Conservation (phyloP, 92 coral and sea anemone genomes). For the Pocillopora grandis region DNA sequence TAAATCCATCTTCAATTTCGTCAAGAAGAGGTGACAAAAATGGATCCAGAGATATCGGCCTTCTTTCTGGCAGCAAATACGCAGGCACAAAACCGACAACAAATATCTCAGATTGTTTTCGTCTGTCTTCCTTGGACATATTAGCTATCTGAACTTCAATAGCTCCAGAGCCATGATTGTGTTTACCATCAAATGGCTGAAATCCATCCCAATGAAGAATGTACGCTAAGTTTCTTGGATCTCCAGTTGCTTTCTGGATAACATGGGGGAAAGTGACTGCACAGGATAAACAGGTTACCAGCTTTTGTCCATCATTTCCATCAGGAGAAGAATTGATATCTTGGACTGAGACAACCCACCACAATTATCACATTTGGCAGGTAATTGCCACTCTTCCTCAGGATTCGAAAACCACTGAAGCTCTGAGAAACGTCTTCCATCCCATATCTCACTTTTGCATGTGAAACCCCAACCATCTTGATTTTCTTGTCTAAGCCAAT, state of each 20-base stretch:
- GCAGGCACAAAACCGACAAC: constrained; percentile 7
- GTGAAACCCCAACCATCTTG: background rate
- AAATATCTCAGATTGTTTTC: background rate
- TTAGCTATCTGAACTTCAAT: constrained; percentile 21
- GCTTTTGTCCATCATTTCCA: background rate
- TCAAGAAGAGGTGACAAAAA: background rate
- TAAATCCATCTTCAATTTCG: constrained; percentile 8
- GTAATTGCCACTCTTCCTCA: constrained; percentile 31
- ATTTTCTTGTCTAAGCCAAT: constrained; percentile 48
- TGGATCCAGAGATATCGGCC: constrained; percentile 12
- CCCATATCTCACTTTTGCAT: constrained; percentile 55
- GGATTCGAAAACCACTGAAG: constrained; percentile 63
- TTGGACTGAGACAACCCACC: constrained; percentile 32
- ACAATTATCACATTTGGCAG: constrained; percentile 52
- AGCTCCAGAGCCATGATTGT: constrained; percentile 21
- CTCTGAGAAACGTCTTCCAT: constrained; percentile 43
- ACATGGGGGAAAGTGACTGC: background rate
- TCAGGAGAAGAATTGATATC: constrained; percentile 4
- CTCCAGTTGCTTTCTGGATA: background rate
- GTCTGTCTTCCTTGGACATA: constrained; percentile 1
- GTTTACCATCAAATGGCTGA: constrained; percentile 11
- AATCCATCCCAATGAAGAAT: constrained; percentile 25
- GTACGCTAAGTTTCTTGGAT: constrained; percentile 18
- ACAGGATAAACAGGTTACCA: constrained; percentile 7
- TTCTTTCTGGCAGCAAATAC: constrained; percentile 3